Evolutionary conservation across 2,113 vertebrate species (phyloP), one percentile per base, ranked within the genome.

Genomic region (Patagioenas fasciata): DNA sequence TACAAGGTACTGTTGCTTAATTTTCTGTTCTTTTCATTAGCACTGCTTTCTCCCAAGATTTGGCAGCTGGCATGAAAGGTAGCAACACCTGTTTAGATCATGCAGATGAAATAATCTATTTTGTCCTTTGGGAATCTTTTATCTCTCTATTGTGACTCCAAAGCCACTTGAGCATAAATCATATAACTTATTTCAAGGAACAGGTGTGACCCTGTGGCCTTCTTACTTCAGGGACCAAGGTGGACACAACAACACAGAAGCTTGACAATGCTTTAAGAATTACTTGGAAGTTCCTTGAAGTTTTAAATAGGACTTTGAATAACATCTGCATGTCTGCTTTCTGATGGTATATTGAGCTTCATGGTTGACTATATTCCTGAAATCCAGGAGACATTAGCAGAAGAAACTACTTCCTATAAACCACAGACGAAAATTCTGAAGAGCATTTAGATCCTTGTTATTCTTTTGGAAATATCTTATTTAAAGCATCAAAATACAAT

Each of bases 131-230:
- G 74, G 89, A 60, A 94, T 85, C 77, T 51, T 50, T n/a, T 69
- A 90, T 91, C 87, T 96, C 80, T 69, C 31, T n/a, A 73, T 74
- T 60, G 17, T 94, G 93, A 90, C 95, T 91, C 38, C 44, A 72
- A 85, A 94, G 95, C 73, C 87, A 94, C 74, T 83, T 2, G 9
- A 74, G 66, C 85, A 97, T 97, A 95, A 97, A 97, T 97, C 92
- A 91, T 20, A 57, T 0, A 4, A 51, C 38, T 88, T 64, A n/a
- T 66, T 88, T 65, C 79, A 75, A 88, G 71, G 54, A 97, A 94
- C 98, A 98, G 97, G 96, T 98, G 98, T 95, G 96, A 97, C 96
- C 94, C 66, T 36, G 40, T 40, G 86, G 65, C 83, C 86, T 93
- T 36, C 24, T 32, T 67, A 58, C 77, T 61, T 85, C 54, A 78